These are phyloP conservation scores for Coendou prehensilis DNA, from an alignment of 2,797 vertebrate species.

Conservation along the genomic window DNA sequence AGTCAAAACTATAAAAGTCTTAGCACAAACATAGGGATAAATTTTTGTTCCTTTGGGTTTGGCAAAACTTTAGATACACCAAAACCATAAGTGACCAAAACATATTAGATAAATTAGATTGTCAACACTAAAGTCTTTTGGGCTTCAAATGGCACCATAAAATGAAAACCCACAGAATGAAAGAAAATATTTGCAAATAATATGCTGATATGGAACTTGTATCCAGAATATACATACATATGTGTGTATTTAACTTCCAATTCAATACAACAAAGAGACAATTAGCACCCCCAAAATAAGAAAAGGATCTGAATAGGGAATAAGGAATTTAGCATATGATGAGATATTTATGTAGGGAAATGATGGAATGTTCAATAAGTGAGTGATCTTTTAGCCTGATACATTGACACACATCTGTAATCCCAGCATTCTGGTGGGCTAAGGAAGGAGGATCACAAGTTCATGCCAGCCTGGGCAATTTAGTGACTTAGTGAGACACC, in stretches of 20 bases:
- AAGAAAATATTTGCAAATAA: slow-evolving; percentile 9
- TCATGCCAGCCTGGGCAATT: not conserved
- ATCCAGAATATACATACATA: not conserved
- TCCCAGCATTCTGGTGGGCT: not conserved
- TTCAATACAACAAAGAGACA: not conserved
- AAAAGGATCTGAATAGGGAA: not conserved
- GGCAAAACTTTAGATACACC: not conserved
- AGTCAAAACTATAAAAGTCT: not conserved
- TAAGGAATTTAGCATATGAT: not conserved
- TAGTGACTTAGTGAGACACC: not conserved
- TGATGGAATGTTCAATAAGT: not conserved
- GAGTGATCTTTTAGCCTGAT: not conserved
- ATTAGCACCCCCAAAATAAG: not conserved
- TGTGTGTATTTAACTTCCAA: not conserved
- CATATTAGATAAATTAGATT: not conserved
- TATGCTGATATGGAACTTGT: not conserved
- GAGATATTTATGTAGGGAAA: not conserved
- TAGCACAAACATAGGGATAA: not conserved
- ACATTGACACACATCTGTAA: not conserved
- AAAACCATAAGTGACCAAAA: not conserved
- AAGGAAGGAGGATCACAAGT: not conserved
- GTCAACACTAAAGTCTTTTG: not conserved
- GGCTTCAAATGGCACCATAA: not conserved
- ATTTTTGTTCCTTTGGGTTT: not conserved
- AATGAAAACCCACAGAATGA: not conserved